Conservation (phyloP, 2,797 vertebrate species). For the Chiloscyllium punctatum region DNA sequence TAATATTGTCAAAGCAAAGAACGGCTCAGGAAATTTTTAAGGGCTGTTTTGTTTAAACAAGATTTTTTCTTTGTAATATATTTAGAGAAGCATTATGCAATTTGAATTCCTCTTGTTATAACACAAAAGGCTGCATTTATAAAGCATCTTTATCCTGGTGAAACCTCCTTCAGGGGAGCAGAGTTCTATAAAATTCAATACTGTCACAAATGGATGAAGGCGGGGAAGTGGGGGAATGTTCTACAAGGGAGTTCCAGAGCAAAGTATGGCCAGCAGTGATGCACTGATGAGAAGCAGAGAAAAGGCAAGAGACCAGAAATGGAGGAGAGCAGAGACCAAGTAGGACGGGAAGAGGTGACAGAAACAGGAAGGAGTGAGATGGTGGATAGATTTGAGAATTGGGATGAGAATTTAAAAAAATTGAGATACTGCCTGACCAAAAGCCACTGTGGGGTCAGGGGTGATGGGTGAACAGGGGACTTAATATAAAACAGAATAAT, state of each 20-base stretch:
- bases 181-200: not conserved
- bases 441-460: not conserved
- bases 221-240: not conserved
- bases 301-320: not conserved
- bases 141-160: not conserved
- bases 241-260: not conserved
- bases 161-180: not conserved
- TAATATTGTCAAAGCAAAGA: not conserved
- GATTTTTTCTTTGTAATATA: not conserved
- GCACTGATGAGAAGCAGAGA: not conserved
- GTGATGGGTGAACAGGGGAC: not conserved
- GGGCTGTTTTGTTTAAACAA: not conserved
- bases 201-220: too few relatives aligned
- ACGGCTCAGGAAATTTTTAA: not conserved
- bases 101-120: too few relatives aligned
- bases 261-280: not conserved
- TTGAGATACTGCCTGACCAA: not conserved
- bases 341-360: not conserved
- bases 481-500: not conserved
- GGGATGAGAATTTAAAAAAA: conserved; percentile 6
- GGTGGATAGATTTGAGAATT: not conserved
- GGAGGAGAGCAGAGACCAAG: not conserved
- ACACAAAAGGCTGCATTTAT: not conserved
- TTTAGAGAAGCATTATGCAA: not conserved
- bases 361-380: not conserved